Evolutionary conservation across 2,797 vertebrate genomes (phyloP).

Genomic region (Thripadectes ignobilis): DNA sequence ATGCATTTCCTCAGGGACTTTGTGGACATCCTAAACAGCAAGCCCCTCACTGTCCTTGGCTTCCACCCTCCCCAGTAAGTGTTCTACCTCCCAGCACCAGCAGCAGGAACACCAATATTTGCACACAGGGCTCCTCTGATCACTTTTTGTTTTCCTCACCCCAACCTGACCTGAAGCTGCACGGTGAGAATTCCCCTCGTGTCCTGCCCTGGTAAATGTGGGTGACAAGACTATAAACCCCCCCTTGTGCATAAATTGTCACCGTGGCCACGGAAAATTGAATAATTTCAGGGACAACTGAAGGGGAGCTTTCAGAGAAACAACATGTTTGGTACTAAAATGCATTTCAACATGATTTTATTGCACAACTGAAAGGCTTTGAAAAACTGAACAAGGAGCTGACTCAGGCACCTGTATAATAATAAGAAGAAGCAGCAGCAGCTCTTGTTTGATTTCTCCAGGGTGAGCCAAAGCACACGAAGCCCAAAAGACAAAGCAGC

Average conservation of each 20-base stretch:
- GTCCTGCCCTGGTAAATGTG: not conserved
- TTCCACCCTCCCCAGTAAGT: not conserved
- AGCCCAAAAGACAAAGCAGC: slow-evolving; percentile 49
- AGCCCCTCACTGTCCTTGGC: not conserved
- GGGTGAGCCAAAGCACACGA: slow-evolving; percentile 21
- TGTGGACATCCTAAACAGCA: not conserved
- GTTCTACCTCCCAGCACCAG: not conserved
- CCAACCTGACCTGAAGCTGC: not conserved
- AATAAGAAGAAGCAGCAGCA: slow-evolving; percentile 4
- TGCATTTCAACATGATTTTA: slow-evolving; percentile 26
- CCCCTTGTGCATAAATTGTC: not conserved
- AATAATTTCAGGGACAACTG: not conserved
- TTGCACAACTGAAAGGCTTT: slow-evolving; percentile 49
- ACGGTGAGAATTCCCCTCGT: not conserved
- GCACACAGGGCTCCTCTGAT: not conserved
- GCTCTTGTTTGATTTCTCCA: slow-evolving; percentile 37
- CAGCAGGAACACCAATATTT: not conserved
- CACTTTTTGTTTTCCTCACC: not conserved
- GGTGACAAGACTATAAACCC: not conserved
- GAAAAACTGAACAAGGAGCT: slow-evolving; percentile 56
- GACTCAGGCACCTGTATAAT: slow-evolving; percentile 51
- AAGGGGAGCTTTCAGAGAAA: not conserved
- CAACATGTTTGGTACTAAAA: not conserved
- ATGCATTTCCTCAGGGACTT: not conserved
- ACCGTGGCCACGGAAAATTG: not conserved